Evolutionary conservation across 2,888 invertebrate genomes (phyloP).

Genomic region (Opisthograptis luteolata): DNA sequence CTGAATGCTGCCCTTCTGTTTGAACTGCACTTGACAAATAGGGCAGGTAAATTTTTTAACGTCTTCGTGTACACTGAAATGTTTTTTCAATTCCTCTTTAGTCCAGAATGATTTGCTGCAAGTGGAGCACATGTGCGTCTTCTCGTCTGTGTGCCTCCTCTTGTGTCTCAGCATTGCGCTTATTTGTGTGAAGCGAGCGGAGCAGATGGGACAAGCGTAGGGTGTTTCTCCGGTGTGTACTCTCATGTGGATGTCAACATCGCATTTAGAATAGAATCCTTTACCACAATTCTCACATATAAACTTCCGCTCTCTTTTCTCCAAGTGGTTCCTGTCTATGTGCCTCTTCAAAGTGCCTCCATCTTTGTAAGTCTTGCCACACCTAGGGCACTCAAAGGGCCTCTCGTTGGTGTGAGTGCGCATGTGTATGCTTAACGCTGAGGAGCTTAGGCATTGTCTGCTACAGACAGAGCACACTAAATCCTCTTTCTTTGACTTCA

Average conservation of each 20-base stretch:
- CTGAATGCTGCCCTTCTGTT: slow-evolving; percentile 77
- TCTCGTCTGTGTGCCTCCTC: slow-evolving; percentile 59
- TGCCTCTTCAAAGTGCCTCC: slow-evolving; percentile 62
- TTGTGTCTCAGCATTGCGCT: slow-evolving; percentile 62
- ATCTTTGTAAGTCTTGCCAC: slow-evolving; percentile 66
- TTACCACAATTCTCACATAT: slow-evolving; percentile 74
- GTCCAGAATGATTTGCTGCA: slow-evolving; percentile 68
- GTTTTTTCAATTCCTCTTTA: slow-evolving; percentile 64
- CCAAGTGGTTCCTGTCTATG: slow-evolving; percentile 54
- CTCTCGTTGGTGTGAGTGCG: slow-evolving; percentile 62
- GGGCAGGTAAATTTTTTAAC: slow-evolving; percentile 63
- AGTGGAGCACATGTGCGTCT: slow-evolving; percentile 54
- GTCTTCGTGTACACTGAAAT: slow-evolving; percentile 58
- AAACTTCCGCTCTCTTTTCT: slow-evolving; percentile 55
- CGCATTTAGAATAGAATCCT: slow-evolving; percentile 61
- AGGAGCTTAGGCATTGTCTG: slow-evolving; percentile 52
- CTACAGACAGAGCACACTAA: slow-evolving; percentile 57
- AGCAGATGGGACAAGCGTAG: slow-evolving; percentile 62
- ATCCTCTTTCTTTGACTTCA: slow-evolving; percentile 34
- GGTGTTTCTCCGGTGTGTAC: slow-evolving; percentile 74
- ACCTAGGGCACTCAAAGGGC: slow-evolving; percentile 56
- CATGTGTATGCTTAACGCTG: slow-evolving; percentile 58
- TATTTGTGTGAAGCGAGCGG: slow-evolving; percentile 60
- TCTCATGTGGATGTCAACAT: slow-evolving; percentile 65
- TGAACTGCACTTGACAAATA: slow-evolving; percentile 73